phyloP scores from a whole-genome alignment of 2,888 invertebrate genomes.

The Suillia variegata region DNA sequence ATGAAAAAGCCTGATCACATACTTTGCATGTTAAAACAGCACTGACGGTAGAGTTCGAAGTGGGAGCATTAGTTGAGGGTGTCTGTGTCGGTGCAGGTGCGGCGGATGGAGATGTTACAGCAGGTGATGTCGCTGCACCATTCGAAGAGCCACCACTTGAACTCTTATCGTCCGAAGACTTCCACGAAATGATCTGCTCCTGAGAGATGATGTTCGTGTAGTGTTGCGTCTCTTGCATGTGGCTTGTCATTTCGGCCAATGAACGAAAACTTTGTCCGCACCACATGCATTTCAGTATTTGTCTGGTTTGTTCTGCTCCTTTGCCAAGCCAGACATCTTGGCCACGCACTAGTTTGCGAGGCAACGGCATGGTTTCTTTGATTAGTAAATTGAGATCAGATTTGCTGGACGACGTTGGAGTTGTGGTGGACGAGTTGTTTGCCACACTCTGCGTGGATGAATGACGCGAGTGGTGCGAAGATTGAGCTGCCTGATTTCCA shows the following conservation, averaged over 20 bases:
- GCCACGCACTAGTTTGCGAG: constrained; percentile 92
- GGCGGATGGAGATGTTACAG: constrained; percentile 12
- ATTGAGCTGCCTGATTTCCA: constrained; percentile 23
- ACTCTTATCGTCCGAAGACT: constrained; percentile 83
- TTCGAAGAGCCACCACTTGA: constrained; percentile 63
- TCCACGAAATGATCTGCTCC: constrained; percentile 95
- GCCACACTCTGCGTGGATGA: constrained; percentile 24
- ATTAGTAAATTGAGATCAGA: constrained; percentile 83
- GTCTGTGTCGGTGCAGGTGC: constrained; percentile 81
- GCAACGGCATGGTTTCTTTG: constrained; percentile 94
- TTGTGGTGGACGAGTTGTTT: constrained; percentile 44
- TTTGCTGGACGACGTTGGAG: constrained; percentile 70
- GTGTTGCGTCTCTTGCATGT: constrained; percentile 98
- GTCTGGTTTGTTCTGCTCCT: constrained; percentile 94
- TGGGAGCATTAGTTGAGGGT: constrained; percentile 33
- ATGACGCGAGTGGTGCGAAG: constrained; percentile 30
- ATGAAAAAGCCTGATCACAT: constrained; percentile 94
- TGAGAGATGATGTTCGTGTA: constrained; percentile 98
- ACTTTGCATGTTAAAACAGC: constrained; percentile 96
- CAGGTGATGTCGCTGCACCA: constrained; percentile 39
- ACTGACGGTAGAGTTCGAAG: constrained; percentile 69
- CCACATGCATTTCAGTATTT: constrained; percentile 98
- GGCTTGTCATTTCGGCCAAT: constrained; percentile 95
- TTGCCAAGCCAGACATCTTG: constrained; percentile 98
- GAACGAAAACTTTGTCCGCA: constrained; percentile 97